These are phyloP conservation scores for Hippoglossus stenolepis DNA, from an alignment of 2,113 vertebrate genomes.

Conservation along the genomic window DNA sequence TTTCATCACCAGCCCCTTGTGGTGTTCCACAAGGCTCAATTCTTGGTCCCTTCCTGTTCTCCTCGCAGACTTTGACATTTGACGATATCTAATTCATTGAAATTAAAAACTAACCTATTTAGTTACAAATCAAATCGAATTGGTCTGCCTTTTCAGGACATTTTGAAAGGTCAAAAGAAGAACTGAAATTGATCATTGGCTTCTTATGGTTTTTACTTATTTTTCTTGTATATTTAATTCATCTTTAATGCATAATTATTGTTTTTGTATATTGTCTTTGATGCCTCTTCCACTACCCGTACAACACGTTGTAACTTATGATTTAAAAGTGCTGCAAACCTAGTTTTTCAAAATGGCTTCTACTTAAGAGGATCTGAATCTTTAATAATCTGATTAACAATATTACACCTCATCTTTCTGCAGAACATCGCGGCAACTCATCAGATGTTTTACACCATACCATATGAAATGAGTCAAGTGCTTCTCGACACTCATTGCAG, in stretches of 20 bases:
- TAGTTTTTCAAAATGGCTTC: constrained; percentile 1
- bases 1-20: neutral
- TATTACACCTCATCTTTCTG: neutral
- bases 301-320: neutral
- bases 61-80: neutral
- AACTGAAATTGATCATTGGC: neutral
- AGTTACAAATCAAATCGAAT: no score
- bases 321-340: neutral
- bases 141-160: no score
- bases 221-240: neutral
- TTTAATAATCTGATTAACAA: constrained; percentile 5
- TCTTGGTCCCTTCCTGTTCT: neutral
- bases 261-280: neutral
- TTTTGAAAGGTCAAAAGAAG: no score
- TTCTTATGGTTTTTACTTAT: neutral
- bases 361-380: constrained; percentile 4
- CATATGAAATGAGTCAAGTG: constrained; percentile 29
- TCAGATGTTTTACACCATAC: constrained; percentile 32
- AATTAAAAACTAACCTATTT: no score
- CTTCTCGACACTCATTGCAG: constrained; percentile 27
- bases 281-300: neutral
- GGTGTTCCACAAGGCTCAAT: neutral
- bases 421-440: constrained; percentile 4
- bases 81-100: neutral
- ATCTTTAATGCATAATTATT: neutral